Percentiles rank a stretch among this genome's conserved stretches.
phyloP scores from a whole-genome alignment of 2,888 invertebrate genomes.

The Odontocerum albicorne region DNA sequence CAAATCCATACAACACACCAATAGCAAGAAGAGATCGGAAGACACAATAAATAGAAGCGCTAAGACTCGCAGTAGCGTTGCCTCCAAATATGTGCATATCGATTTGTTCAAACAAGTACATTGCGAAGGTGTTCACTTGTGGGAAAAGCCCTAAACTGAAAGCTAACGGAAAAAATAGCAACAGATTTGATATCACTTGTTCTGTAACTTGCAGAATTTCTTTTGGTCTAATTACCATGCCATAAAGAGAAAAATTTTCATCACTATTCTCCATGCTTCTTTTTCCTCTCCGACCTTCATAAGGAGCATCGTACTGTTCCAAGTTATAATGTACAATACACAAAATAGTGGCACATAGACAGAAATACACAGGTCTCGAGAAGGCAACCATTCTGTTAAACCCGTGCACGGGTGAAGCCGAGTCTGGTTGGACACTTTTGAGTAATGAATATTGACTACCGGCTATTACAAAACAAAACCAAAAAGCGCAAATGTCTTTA shows the following conservation, averaged over 20 bases:
- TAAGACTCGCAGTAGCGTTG: conserved; percentile 82
- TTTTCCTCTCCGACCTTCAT: conserved; percentile 42
- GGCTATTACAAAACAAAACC: conserved; percentile 97
- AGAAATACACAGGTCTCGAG: conserved; percentile 92
- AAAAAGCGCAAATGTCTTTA: conserved; percentile 88
- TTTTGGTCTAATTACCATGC: conserved; percentile 53
- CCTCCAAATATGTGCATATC: conserved; percentile 91
- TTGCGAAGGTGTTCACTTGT: conserved; percentile 93
- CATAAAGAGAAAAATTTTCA: conserved; percentile 49
- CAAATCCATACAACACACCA: conserved; percentile 80
- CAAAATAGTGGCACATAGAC: conserved; percentile 68
- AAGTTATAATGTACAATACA: conserved; percentile 51
- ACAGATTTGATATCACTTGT: conserved; percentile 75
- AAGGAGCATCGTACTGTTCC: conserved; percentile 41
- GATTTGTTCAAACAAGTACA: conserved; percentile 95
- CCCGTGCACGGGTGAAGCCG: conserved; percentile 97
- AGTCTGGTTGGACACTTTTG: conserved; percentile 98
- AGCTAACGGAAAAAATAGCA: conserved; percentile 89
- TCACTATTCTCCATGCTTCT: conserved; percentile 43
- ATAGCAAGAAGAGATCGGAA: conserved; percentile 79
- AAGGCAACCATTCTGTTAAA: conserved; percentile 94
- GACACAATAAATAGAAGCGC: conserved; percentile 81
- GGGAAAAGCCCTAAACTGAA: conserved; percentile 96
- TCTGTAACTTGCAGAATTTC: conserved; percentile 67
- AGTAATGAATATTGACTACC: conserved; percentile 95